Evolutionary conservation across 2,113 vertebrate genomes (phyloP).

Genomic region (Tiliqua scincoides): DNA sequence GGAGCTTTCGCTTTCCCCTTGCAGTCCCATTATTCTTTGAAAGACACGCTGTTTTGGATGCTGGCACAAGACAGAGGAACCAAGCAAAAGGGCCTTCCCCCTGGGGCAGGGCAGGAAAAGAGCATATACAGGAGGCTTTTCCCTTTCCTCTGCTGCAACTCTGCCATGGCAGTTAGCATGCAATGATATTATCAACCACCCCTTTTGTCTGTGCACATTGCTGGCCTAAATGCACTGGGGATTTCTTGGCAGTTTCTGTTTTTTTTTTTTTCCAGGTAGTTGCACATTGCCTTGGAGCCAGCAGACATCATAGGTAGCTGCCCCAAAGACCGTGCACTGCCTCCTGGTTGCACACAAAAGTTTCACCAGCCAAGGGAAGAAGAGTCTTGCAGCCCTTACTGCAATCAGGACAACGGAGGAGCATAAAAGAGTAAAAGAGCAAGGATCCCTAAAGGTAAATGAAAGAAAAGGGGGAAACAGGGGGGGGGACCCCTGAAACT

Average conservation of each 20-base stretch:
- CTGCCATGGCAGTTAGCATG: accelerated
- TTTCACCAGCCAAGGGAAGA: too few relatives aligned
- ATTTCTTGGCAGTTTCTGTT: too few relatives aligned
- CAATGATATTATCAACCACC: background rate
- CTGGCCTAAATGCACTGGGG: too few relatives aligned
- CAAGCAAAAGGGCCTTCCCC: background rate
- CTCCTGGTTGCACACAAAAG: background rate
- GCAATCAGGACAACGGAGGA: background rate
- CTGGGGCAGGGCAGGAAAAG: background rate
- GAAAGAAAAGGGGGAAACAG: background rate
- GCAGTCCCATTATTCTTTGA: background rate
- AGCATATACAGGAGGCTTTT: background rate
- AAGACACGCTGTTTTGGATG: accelerated
- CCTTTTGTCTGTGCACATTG: too few relatives aligned
- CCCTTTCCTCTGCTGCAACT: background rate
- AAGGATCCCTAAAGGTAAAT: background rate
- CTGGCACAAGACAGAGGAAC: background rate
- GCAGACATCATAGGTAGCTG: background rate
- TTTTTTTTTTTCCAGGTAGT: too few relatives aligned
- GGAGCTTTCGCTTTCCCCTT: background rate
- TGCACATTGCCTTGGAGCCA: background rate
- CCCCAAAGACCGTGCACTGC: background rate
- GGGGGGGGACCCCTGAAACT: background rate
- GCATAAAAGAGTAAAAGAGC: background rate
- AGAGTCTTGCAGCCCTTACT: background rate